Evolutionary conservation across 2,113 vertebrate genomes (phyloP), one percentile per base, ranked within the genome.

Genomic region (Halichoeres trimaculatus): DNA sequence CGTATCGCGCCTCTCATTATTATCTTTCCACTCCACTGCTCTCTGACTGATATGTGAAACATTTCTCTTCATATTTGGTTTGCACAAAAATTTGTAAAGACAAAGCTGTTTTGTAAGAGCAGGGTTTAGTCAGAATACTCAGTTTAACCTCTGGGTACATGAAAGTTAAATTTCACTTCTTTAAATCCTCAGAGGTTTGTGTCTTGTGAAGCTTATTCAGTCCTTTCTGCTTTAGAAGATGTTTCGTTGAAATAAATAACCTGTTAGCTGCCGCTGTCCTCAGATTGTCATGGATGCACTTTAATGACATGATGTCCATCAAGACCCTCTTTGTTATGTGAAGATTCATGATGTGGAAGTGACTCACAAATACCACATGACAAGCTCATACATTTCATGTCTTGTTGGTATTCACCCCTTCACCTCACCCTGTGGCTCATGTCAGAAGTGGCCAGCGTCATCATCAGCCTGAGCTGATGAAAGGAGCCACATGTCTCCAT

Each of bases 341-440:
- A n/a, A 65, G 57, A 80, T 78, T 81, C 74, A 43, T 69, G 68
- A 23, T 59, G 36, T 43, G 19, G 67, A 74, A 82, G 81, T 57
- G 83, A 80, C 76, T 74, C 52, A 77, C 81, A 59, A 65, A 83
- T 65, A 74, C 55, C 71, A 81, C 82, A 86, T 59, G 70, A 87
- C 75, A 82, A 78, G 73, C 47, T 61, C 71, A 79, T 65, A 48
- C 57, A 80, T 76, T 85, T 67, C 43, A 71, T 59, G 64, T 65
- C 65, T 74, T n/a, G 48, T 85, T 76, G 70, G 76, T 65, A 82
- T 76, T 76, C 75, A 47, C 12, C 60, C 56, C 26, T 74, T 48
- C 22, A 17, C 55, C 52, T 78, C 41, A 34, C 43, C 64, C 63
- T 30, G 51, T 59, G 50, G 59, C 66, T 63, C 56, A 40, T 10